Evolutionary conservation across 2,113 vertebrate species (phyloP).

Genomic region (Sebastes schlegelii): DNA sequence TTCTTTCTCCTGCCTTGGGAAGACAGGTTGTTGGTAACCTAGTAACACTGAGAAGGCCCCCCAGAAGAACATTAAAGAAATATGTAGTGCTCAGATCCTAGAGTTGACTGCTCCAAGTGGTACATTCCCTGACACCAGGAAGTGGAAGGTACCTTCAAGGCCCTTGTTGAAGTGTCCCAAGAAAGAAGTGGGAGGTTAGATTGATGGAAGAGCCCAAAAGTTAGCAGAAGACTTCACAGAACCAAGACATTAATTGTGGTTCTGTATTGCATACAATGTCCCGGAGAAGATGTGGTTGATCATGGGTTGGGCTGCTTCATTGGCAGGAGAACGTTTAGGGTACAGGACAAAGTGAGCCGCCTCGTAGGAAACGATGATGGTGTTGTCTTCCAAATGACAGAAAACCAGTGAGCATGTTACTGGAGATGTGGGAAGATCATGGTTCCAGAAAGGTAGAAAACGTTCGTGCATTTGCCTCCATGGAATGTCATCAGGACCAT

Average conservation of each 20-base stretch:
- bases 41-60: too few relatives aligned
- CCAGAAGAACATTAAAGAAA: background rate
- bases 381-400: background rate
- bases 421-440: background rate
- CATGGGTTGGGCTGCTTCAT: background rate
- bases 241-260: background rate
- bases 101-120: background rate
- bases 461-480: background rate
- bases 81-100: background rate
- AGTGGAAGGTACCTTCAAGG: background rate
- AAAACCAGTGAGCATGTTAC: background rate
- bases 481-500: background rate
- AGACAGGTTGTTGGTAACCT: background rate
- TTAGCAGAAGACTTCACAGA: background rate
- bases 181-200: background rate
- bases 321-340: background rate
- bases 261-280: background rate
- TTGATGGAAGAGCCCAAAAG: background rate
- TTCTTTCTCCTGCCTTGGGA: background rate
- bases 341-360: background rate
- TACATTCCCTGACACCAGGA: conserved; percentile 2
- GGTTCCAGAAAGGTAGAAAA: background rate
- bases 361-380: background rate
- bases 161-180: background rate
- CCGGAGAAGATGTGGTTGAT: background rate